phyloP scores from a whole-genome alignment of 2,113 vertebrate species.

The Solenodon paradoxus region DNA sequence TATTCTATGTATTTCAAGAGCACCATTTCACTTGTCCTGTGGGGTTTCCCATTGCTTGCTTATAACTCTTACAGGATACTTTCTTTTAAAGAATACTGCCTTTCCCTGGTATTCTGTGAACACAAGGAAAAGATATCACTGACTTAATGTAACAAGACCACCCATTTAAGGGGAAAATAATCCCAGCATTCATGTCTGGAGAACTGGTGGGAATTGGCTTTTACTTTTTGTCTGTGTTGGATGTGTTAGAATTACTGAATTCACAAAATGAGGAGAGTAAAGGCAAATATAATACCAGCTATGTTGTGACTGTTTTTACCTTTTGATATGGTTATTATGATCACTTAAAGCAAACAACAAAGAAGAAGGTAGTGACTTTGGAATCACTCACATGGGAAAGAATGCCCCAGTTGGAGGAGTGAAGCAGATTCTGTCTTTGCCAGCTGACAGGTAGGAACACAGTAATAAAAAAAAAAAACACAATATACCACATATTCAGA shows the following conservation, averaged over 20 bases:
- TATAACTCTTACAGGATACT: neutral
- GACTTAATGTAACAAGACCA: neutral
- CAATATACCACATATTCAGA: neutral
- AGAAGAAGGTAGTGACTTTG: neutral
- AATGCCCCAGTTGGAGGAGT: neutral
- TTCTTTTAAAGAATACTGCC: neutral
- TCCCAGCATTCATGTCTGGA: neutral
- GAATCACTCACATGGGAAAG: neutral
- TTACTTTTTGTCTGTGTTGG: neutral
- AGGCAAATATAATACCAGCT: neutral
- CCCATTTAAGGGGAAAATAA: neutral
- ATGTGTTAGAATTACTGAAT: neutral
- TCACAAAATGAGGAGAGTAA: neutral
- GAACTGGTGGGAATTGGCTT: neutral
- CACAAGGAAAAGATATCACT: neutral
- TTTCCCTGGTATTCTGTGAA: constrained; percentile 14
- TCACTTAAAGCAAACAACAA: neutral
- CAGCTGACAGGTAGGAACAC: neutral
- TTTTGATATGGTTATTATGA: neutral
- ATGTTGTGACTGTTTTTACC: neutral
- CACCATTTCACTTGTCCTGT: neutral
- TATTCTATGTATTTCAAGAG: neutral
- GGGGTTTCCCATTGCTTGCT: neutral
- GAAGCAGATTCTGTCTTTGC: neutral
- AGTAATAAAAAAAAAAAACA: neutral